A percentile compares a stretch with the other conserved stretches of the same genome.
These are phyloP conservation scores for Patella pellucida DNA, from an alignment of 2,888 invertebrate species.

Conservation along the genomic window DNA sequence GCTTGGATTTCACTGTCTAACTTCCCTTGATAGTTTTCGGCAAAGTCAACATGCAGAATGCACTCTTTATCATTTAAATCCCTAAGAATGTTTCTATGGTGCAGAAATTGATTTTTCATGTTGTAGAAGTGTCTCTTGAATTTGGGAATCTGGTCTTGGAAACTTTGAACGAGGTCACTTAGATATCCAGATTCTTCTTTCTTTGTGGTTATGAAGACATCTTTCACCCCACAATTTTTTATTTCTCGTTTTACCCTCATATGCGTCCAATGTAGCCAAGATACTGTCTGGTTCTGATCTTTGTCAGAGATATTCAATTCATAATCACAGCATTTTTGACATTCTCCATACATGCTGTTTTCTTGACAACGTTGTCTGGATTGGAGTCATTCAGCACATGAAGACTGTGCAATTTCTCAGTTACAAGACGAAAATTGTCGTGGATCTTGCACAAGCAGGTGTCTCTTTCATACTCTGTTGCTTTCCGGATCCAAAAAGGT, in stretches of 20 bases:
- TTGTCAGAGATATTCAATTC: background rate
- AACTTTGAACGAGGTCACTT: constrained; percentile 16
- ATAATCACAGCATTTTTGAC: constrained; percentile 18
- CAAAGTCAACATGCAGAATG: constrained; percentile 62
- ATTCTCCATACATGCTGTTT: constrained; percentile 27
- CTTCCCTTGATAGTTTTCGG: constrained; percentile 65
- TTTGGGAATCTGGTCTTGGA: constrained; percentile 10
- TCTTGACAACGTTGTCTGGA: background rate
- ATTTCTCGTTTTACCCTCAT: constrained; percentile 26
- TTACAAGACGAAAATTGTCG: constrained; percentile 30
- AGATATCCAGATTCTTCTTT: constrained; percentile 14
- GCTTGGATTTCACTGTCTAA: constrained; percentile 64
- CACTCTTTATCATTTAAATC: constrained; percentile 36
- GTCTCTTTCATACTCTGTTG: constrained; percentile 28
- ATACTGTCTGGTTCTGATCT: constrained; percentile 24
- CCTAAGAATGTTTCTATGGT: constrained; percentile 36
- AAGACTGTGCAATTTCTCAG: constrained; percentile 19
- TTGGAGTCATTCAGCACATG: constrained; percentile 3
- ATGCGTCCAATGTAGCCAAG: constrained; percentile 25
- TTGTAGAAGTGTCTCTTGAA: constrained; percentile 18
- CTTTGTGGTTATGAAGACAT: constrained; percentile 21
- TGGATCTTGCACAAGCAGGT: constrained; percentile 38
- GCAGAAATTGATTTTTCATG: constrained; percentile 49
- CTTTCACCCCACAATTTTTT: constrained; percentile 15
- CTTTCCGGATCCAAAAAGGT: constrained; percentile 31